These are phyloP conservation scores for Morbakka virulenta DNA, from an alignment of 30 jellyfish, hydroid and myxozoan genomes.

Conservation along the genomic window DNA sequence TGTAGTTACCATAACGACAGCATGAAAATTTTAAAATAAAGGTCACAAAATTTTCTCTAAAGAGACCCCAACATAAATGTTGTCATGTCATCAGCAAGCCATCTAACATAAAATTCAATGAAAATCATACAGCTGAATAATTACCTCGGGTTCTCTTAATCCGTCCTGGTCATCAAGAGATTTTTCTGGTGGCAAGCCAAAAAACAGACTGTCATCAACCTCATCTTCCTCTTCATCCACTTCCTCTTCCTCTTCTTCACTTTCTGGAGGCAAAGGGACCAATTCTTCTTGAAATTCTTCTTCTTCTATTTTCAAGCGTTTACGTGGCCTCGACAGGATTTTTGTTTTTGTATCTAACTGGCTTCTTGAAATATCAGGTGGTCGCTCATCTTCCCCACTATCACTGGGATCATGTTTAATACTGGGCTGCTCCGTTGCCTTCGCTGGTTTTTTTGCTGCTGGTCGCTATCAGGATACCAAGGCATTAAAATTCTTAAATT, in stretches of 20 bases:
- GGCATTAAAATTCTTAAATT: too few relatives aligned
- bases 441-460: neutral
- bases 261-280: neutral
- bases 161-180: conserved; percentile 10
- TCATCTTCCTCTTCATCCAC: conserved; percentile 96
- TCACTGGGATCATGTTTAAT: neutral
- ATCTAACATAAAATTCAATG: too few relatives aligned
- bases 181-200: conserved; percentile 83
- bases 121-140: too few relatives aligned
- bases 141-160: neutral
- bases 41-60: too few relatives aligned
- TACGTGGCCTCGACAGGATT: neutral
- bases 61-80: too few relatives aligned
- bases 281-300: neutral
- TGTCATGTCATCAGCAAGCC: too few relatives aligned
- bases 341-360: neutral
- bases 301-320: neutral
- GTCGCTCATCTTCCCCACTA: neutral
- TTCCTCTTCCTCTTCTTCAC: conserved; percentile 86
- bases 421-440: neutral
- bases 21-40: too few relatives aligned
- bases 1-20: too few relatives aligned
- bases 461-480: neutral
- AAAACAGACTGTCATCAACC: conserved; percentile 89
- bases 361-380: neutral